Base-by-base conservation (phyloP, 2,113 vertebrate genomes). In the Opisthocomus hoazin region DNA sequence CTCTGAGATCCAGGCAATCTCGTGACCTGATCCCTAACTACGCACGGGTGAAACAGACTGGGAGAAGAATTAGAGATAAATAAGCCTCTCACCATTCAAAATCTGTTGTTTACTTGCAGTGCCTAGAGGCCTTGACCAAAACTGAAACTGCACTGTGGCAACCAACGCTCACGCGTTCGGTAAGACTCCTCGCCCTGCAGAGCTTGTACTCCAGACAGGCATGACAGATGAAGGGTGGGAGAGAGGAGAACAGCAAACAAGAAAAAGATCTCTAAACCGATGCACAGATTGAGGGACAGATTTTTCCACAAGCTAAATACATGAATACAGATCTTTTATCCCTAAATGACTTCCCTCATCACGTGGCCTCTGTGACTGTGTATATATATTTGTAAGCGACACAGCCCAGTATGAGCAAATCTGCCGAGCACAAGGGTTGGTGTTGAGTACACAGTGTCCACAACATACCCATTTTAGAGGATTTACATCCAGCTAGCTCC, bases 261-360 rank as follows among this genome's bases (percentile, higher is more conserved):
- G 96, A 80, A 88, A 34, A 78, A 92, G 89, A 92, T 89, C 88
- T 94, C 34, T 21, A 27, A 89, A 45, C 57, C 37, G 68, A 76
- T 50, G 85, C 93, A 96, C 95, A 96, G 96, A 97, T 93, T 95
- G 96, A 96, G 95, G 94, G 95, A 95, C 94, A 96, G 95, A 96
- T 96, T 96, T 96, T 81, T 81, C 92, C 90, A 93, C 43, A 2
- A 96, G 94, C 93, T 92, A 81, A 96, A 93, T 11, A 23, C 64
- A 92, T 37, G 96, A 92, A 89, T 39, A 84, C 90, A 90, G 90
- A 90, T 89, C 68, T 78, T 64, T 80, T 95, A 93, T 93, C 95
- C 95, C 92, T 45, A 71, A 75, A 93, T 96, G 95, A 94, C 95
- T 95, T 56, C 83, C 51, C 79, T 32, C 9, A 2, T 84, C 87